Percentiles rank a stretch among this genome's conserved stretches.
Evolutionary conservation across 1,140 invertebrate species (phyloP).

Genomic region (Drosophila quadrilineata): DNA sequence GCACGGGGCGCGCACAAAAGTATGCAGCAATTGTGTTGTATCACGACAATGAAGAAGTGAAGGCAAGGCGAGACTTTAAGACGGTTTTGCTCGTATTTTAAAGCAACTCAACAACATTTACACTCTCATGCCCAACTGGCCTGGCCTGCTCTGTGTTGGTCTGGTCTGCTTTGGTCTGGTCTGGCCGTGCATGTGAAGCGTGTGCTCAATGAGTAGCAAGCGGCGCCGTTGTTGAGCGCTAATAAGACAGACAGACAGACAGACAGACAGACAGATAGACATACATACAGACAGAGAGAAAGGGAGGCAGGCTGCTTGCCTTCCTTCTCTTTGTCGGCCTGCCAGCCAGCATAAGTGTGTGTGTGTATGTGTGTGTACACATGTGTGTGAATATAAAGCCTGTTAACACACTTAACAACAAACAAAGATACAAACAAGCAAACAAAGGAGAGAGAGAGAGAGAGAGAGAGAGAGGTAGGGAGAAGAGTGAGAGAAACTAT

Average conservation of each 20-base stretch:
- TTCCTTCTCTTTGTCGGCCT: too few species aligned
- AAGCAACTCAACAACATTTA: conserved; percentile 42
- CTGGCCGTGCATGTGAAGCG: conserved; percentile 25
- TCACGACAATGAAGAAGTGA: too few species aligned
- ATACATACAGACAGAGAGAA: neutral
- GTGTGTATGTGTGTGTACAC: conserved; percentile 38
- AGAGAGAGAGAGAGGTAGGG: neutral
- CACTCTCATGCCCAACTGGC: conserved; percentile 16
- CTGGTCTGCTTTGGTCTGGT: too few species aligned
- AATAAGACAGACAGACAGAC: conserved; percentile 50
- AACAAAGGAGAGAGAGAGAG: conserved; percentile 28
- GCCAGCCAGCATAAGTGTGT: conserved; percentile 31
- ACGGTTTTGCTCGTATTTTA: conserved; percentile 38
- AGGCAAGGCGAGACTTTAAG: conserved; percentile 26
- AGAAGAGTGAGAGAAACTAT: conserved; percentile 48
- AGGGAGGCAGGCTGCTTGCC: conserved; percentile 2
- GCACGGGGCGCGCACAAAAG: conserved; percentile 34
- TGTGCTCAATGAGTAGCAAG: conserved; percentile 34
- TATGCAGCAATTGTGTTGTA: conserved; percentile 44
- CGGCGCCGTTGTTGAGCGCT: conserved; percentile 46
- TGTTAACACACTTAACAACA: conserved; percentile 78
- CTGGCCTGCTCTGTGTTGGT: too few species aligned
- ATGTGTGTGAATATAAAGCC: conserved; percentile 71
- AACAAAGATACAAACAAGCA: conserved; percentile 62
- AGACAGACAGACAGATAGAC: neutral